Base-by-base conservation (phyloP, 30 jellyfish, hydroid and myxozoan species). In the Mastigias papua region DNA sequence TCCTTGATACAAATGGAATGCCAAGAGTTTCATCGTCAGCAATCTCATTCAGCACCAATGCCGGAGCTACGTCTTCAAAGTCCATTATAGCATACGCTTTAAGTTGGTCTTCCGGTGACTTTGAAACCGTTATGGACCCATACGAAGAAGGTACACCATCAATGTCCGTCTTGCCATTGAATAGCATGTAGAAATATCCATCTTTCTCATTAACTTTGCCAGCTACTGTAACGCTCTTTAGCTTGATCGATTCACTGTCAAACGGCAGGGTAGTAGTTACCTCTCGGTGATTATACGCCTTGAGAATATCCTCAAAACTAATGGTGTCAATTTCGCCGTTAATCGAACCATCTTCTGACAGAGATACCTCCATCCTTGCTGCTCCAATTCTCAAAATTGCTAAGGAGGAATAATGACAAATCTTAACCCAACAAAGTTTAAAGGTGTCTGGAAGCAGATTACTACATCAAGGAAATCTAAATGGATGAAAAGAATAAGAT, bases 1-100 rank as follows among this genome's bases (percentile, higher is more conserved):
- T 69, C 80, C 80, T 97, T 33, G 97, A 76, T 48, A 96, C 62
- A 62, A 96, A 96, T 15, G 97, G 99, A 48, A 91, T 73, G 63
- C 76, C 85, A 25, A 81, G 65, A 5, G 98, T 87, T 63, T 84
- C 93, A 19, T 96, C 89, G 72, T 88, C 90, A 78, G 88, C 63
- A 8, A 96, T 63, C 68, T 81, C 81, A 32, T 87, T 84, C 69
- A 96, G 73, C 10, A 96, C 88, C 27, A 71, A 48, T 19, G 89
- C 95, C 9, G 99, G 99, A 25, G 92, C 72, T 33, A 62, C 62
- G 28, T 96, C 63, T 63, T 81, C 86, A 72, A 96, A 80, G 22
- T 91, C 97, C 72, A 96, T 31, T 16, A 96, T 83, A 10, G 96
- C 90, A 58, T 68, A 91, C 30, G 86, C 71, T 54, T 81, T 76